Evolutionary conservation across 2,797 vertebrate species (phyloP).

Genomic region (Halcyon badia): DNA sequence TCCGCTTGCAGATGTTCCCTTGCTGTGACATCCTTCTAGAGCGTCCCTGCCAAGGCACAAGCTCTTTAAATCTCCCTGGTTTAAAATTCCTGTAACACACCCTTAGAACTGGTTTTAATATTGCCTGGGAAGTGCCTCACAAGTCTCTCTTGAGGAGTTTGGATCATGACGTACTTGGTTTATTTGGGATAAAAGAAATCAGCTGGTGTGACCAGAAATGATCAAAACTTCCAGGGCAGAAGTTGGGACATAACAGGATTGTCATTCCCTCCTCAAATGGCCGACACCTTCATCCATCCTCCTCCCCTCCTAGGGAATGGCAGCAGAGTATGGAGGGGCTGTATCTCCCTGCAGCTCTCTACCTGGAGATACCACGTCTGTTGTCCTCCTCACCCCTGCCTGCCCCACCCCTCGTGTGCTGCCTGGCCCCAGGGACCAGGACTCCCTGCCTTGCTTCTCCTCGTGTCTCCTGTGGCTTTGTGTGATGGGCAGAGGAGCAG

Average conservation of each 20-base stretch:
- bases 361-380: background rate
- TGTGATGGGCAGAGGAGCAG: background rate
- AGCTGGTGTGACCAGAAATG: background rate
- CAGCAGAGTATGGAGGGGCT: background rate
- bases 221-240: background rate
- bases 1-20: background rate
- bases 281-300: background rate
- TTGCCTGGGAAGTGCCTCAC: background rate
- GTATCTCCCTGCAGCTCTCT: background rate
- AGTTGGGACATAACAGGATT: background rate
- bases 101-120: background rate
- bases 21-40: background rate
- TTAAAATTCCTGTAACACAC: background rate
- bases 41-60: background rate
- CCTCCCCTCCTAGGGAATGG: background rate
- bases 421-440: background rate
- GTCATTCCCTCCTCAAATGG: too few relatives aligned
- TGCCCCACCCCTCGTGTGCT: background rate
- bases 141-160: background rate
- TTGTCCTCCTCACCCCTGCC: too few relatives aligned
- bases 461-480: background rate
- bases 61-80: background rate
- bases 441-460: background rate
- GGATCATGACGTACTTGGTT: background rate
- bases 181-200: background rate